A percentile compares a stretch with the other conserved stretches of the same genome.
Evolutionary conservation across 2,797 vertebrate species (phyloP).

Genomic region (Enteromius thamalakanensis): DNA sequence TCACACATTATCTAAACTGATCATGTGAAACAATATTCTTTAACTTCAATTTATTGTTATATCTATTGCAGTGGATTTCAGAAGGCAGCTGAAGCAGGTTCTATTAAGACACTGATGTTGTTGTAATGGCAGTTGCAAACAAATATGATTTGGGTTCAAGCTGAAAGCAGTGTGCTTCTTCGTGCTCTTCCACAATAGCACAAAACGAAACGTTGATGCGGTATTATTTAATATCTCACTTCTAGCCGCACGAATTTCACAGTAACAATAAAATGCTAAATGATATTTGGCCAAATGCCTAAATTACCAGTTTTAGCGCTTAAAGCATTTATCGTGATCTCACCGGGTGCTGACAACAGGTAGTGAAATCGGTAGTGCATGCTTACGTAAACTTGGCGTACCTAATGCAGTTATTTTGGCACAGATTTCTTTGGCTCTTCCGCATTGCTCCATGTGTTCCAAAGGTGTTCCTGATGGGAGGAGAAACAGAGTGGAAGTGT

Average conservation of each 20-base stretch:
- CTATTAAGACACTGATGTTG: background rate
- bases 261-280: background rate
- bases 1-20: background rate
- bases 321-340: background rate
- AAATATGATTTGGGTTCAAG: background rate
- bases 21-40: background rate
- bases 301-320: background rate
- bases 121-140: background rate
- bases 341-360: background rate
- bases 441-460: slow-evolving; percentile 65
- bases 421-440: slow-evolving; percentile 59
- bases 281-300: background rate
- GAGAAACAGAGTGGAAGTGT: slow-evolving; percentile 52
- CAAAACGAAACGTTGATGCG: background rate
- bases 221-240: too few relatives aligned
- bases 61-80: background rate
- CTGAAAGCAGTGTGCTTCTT: background rate
- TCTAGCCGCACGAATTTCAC: background rate
- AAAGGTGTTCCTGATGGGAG: slow-evolving; percentile 61
- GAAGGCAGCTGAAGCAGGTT: background rate
- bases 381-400: background rate
- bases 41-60: background rate
- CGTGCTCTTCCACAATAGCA: background rate
- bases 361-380: background rate
- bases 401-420: background rate